Conservation (phyloP, 2,797 vertebrate species). For the Pyrocephalus nanus region DNA sequence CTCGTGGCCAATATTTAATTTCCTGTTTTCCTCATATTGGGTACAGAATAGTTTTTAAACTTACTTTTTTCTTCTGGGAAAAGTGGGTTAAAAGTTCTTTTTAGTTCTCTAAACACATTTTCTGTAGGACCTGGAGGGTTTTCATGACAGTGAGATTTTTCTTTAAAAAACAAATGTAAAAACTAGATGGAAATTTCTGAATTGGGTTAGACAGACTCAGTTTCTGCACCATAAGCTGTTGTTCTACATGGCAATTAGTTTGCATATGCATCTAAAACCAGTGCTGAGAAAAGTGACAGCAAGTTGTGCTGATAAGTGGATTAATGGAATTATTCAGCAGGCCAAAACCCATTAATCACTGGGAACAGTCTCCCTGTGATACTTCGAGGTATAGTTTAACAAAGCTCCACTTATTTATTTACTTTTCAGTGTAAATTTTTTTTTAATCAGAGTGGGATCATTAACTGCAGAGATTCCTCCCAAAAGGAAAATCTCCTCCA, state of each 20-base stretch:
- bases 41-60: background rate
- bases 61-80: background rate
- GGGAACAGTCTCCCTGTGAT: background rate
- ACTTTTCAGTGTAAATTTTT: constrained; percentile 4
- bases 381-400: background rate
- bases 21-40: constrained; percentile 22
- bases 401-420: constrained; percentile 25
- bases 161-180: background rate
- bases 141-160: background rate
- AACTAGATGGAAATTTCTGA: background rate
- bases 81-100: background rate
- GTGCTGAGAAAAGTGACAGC: background rate
- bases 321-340: constrained; percentile 43
- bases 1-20: constrained; percentile 24
- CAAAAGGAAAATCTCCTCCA: constrained; percentile 30
- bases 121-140: background rate
- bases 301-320: background rate
- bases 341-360: constrained; percentile 54
- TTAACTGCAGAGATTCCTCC: background rate
- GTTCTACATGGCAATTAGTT: background rate
- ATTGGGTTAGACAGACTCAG: background rate
- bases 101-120: background rate
- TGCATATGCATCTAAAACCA: background rate
- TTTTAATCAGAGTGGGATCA: background rate
- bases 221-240: background rate